Percentiles rank a stretch among this genome's conserved stretches.
Conservation (phyloP, 2,113 vertebrate species). For the Nymphicus hollandicus region DNA sequence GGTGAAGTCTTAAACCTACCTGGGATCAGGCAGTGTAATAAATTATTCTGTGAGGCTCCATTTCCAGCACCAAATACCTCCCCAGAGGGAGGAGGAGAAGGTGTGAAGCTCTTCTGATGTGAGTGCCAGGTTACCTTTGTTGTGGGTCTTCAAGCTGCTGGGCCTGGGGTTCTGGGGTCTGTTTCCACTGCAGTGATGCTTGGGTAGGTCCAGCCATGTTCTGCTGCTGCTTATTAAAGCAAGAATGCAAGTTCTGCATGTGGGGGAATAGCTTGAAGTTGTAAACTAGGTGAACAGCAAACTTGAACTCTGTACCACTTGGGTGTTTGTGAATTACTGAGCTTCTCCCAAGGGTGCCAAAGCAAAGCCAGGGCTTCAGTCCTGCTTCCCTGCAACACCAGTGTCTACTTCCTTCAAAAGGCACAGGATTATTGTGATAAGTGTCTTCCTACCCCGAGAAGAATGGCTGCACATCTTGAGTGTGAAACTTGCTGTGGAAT, state of each 20-base stretch:
- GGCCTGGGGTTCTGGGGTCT: background rate
- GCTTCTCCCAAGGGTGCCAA: background rate
- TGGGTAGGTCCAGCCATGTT: background rate
- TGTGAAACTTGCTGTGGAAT: background rate
- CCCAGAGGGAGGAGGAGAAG: background rate
- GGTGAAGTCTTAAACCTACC: no score
- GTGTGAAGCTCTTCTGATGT: background rate
- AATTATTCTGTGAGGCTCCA: background rate
- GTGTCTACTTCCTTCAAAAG: background rate
- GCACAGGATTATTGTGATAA: background rate
- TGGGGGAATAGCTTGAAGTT: background rate
- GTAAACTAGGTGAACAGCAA: background rate
- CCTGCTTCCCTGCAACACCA: background rate
- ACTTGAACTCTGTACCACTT: background rate
- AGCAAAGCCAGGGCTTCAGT: background rate
- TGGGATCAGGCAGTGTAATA: background rate
- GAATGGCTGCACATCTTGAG: background rate
- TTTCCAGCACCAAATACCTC: background rate
- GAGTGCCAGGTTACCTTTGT: background rate
- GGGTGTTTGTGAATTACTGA: background rate
- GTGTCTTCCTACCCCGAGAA: background rate
- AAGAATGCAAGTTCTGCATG: fast-evolving
- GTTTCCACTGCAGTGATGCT: fast-evolving
- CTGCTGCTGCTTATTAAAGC: background rate
- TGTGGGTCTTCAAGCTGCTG: background rate